Percentiles rank a stretch among this genome's conserved stretches.
These are phyloP conservation scores for Peromyscus attwateri DNA, from an alignment of 2,797 vertebrate species.

Conservation along the genomic window DNA sequence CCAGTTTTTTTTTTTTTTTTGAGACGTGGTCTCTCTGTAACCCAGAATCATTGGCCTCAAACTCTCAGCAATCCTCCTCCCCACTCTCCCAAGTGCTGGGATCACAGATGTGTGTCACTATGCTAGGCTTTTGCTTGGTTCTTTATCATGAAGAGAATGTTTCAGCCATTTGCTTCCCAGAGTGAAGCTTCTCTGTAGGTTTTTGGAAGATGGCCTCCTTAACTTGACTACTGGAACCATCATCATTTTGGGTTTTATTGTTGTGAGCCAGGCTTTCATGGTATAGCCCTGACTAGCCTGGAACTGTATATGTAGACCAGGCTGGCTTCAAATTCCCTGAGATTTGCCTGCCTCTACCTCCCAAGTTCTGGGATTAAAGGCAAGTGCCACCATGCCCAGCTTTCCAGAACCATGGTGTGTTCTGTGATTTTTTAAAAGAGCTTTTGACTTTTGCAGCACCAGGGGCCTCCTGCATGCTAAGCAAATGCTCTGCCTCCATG, in stretches of 20 bases:
- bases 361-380: not conserved
- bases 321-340: not conserved
- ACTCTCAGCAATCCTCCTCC: not conserved
- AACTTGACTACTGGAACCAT: not conserved
- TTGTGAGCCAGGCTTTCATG: not conserved
- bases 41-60: not conserved
- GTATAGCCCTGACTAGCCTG: not conserved
- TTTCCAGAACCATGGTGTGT: not conserved
- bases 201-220: not conserved
- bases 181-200: not conserved
- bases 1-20: not conserved
- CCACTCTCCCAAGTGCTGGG: too few species aligned
- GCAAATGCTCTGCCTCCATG: not conserved
- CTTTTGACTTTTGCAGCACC: not conserved
- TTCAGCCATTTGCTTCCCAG: accelerated
- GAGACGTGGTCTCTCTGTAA: not conserved
- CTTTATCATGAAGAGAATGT: not conserved
- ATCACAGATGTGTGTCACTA: too few species aligned
- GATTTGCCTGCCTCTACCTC: not conserved
- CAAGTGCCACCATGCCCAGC: too few species aligned
- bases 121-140: not conserved
- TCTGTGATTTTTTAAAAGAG: not conserved
- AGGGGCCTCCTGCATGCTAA: not conserved
- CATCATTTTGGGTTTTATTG: not conserved
- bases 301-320: not conserved